These are phyloP conservation scores for Archips xylosteana DNA, from an alignment of 2,888 invertebrate genomes.

Conservation along the genomic window DNA sequence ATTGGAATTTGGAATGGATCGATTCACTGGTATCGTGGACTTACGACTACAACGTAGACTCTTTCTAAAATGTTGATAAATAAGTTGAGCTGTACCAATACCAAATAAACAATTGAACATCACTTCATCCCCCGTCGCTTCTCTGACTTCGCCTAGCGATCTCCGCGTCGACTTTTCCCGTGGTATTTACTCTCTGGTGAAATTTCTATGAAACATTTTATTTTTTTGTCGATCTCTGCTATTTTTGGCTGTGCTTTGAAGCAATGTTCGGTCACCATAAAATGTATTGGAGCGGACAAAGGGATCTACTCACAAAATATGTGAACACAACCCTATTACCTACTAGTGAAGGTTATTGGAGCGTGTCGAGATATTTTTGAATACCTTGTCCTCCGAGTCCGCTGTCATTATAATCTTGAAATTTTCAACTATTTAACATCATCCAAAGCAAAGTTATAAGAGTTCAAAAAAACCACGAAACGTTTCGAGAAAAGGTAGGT, in stretches of 20 bases:
- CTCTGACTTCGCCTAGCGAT: not conserved
- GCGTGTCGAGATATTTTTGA: conserved; percentile 6
- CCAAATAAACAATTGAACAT: not conserved
- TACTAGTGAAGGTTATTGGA: not conserved
- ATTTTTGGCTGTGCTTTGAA: conserved; percentile 7
- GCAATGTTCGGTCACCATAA: not conserved
- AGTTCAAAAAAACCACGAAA: too few species aligned
- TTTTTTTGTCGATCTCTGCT: not conserved
- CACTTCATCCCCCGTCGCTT: not conserved
- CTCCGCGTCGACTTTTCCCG: not conserved
- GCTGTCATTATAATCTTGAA: too few species aligned
- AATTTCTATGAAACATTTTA: not conserved
- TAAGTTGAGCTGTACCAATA: too few species aligned
- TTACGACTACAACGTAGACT: too few species aligned
- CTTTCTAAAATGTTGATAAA: too few species aligned
- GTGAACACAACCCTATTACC: not conserved
- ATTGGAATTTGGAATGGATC: not conserved
- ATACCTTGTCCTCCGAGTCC: not conserved
- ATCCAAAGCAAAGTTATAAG: too few species aligned
- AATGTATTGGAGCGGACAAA: not conserved
- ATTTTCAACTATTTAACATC: too few species aligned
- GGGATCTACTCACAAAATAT: not conserved
- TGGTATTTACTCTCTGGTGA: not conserved
- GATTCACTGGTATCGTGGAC: not conserved
- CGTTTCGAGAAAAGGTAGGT: too few species aligned